These are phyloP conservation scores for Ormia ochracea DNA, from an alignment of 2,888 invertebrate species.

Conservation along the genomic window DNA sequence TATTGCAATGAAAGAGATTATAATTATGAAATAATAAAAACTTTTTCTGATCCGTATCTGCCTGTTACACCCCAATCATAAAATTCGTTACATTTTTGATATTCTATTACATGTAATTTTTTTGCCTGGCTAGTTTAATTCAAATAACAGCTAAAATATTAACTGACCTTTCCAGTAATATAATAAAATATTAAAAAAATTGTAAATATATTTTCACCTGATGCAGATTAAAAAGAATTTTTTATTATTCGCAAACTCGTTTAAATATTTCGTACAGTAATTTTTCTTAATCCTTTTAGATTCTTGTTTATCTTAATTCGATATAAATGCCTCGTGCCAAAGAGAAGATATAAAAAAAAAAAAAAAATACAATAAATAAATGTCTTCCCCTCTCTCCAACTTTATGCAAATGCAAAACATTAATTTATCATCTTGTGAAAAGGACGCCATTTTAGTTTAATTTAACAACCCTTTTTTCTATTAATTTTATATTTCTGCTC, in stretches of 20 bases:
- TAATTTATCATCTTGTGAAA: conserved; percentile 60
- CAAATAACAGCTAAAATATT: too few relatives aligned
- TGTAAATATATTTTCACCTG: neutral
- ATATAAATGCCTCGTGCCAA: neutral
- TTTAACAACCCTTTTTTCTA: conserved; percentile 54
- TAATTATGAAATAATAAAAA: too few relatives aligned
- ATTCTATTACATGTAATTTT: too few relatives aligned
- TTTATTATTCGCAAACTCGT: neutral
- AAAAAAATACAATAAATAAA: neutral
- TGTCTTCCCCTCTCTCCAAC: conserved; percentile 38
- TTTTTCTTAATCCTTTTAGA: neutral
- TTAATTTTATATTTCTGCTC: neutral
- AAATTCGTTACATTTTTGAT: too few relatives aligned
- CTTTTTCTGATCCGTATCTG: too few relatives aligned
- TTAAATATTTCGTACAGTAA: neutral
- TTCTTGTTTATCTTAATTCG: neutral
- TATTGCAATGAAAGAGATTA: too few relatives aligned
- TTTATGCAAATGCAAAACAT: conserved; percentile 57
- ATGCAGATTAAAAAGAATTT: neutral
- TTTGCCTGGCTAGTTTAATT: too few relatives aligned
- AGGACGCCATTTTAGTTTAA: conserved; percentile 62
- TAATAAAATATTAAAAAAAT: too few relatives aligned
- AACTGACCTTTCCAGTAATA: too few relatives aligned
- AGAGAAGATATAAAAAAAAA: neutral
- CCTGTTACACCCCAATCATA: too few relatives aligned